phyloP scores from a whole-genome alignment of 64 coral and sea anemone species.

The Acropora yongei region DNA sequence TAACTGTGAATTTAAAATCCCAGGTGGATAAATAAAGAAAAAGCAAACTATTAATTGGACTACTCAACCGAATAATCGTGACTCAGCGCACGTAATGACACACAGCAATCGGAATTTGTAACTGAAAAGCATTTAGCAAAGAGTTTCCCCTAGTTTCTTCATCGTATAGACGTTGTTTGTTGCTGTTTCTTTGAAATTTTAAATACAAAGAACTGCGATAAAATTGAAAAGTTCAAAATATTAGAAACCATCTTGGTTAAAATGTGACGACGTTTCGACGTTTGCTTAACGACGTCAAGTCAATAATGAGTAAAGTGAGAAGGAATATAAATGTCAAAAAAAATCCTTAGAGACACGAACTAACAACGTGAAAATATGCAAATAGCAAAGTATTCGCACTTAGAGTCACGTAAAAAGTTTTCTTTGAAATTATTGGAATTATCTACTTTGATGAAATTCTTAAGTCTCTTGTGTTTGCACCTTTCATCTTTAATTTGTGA shows the following conservation, averaged over 20 bases:
- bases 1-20: not conserved
- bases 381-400: too few relatives aligned
- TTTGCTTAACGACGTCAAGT: too few relatives aligned
- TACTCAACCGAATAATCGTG: not conserved
- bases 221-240: too few relatives aligned
- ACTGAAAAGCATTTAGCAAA: not conserved
- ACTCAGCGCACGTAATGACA: not conserved
- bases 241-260: too few relatives aligned
- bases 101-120: not conserved
- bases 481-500: not conserved
- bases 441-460: not conserved
- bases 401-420: not conserved
- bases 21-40: not conserved
- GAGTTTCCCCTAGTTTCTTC: not conserved
- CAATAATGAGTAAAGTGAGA: too few relatives aligned
- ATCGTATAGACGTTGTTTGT: not conserved
- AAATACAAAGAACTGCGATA: too few relatives aligned
- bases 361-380: too few relatives aligned
- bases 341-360: too few relatives aligned
- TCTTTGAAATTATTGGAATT: not conserved
- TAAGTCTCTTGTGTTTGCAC: not conserved
- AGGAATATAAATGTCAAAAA: too few relatives aligned
- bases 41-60: not conserved
- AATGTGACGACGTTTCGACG: too few relatives aligned
- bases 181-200: not conserved